Conservation (phyloP, 2,113 vertebrate species). For the Grammomys surdaster region DNA sequence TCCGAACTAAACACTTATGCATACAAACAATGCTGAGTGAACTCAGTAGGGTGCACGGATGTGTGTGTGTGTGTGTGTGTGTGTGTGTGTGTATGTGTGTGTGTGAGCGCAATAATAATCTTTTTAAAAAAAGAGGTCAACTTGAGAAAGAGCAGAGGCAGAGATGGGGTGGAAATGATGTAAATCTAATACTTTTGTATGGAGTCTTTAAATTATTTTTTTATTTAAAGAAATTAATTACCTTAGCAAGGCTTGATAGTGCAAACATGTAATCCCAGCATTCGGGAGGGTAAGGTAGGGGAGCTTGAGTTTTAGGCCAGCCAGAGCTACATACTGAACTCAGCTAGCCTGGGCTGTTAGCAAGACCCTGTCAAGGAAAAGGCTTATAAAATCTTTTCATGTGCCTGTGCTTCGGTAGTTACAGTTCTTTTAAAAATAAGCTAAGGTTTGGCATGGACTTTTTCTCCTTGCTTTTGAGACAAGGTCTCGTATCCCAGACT, state of each 20-base stretch:
- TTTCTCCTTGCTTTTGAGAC: not conserved
- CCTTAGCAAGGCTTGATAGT: not conserved
- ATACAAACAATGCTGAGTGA: not conserved
- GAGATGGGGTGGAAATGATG: not conserved
- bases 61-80: not conserved
- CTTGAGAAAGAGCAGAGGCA: not conserved
- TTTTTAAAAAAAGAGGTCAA: not conserved
- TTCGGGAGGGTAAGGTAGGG: not conserved
- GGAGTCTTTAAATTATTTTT: not conserved
- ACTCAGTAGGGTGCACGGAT: not conserved
- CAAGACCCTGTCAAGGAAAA: not conserved
- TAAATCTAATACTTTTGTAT: no score
- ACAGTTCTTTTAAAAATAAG: not conserved
- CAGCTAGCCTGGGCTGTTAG: not conserved
- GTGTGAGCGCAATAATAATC: not conserved
- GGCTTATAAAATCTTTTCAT: not conserved
- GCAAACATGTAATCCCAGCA: not conserved
- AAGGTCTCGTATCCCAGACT: not conserved
- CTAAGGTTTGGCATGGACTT: not conserved
- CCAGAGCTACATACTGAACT: not conserved
- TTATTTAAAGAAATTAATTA: not conserved
- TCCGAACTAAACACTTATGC: not conserved
- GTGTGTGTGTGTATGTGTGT: not conserved
- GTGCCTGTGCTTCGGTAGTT: constrained; percentile 21
- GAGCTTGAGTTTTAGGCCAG: not conserved